A percentile compares a stretch with the other conserved stretches of the same genome.
Evolutionary conservation across 2,113 vertebrate genomes (phyloP).

Genomic region (Hemiscyllium ocellatum): DNA sequence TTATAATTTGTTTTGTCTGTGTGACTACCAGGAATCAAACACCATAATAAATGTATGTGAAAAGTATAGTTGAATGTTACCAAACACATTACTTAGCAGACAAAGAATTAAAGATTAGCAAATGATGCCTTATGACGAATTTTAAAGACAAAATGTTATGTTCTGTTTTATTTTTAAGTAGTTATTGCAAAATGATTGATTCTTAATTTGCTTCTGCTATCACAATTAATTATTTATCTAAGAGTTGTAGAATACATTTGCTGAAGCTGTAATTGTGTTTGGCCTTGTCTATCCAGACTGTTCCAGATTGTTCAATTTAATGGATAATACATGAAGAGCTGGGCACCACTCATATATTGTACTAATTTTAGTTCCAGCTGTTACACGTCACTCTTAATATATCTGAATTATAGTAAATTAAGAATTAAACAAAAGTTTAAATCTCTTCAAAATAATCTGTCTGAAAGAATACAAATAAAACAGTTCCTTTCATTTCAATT

Average conservation of each 20-base stretch:
- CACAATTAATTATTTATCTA: neutral
- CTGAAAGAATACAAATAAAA: neutral
- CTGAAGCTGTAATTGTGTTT: neutral
- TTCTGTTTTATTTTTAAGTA: neutral
- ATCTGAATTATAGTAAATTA: neutral
- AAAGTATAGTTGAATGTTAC: neutral
- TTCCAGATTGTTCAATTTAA: neutral
- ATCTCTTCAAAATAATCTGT: neutral
- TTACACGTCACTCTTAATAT: neutral
- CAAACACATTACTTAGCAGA: neutral
- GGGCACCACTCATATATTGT: neutral
- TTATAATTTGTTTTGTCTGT: neutral
- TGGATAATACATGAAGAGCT: neutral
- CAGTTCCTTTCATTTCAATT: neutral
- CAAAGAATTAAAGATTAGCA: neutral
- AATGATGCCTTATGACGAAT: neutral
- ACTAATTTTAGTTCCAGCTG: conserved; percentile 5
- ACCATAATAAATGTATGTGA: neutral
- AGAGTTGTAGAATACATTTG: neutral
- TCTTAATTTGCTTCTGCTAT: neutral
- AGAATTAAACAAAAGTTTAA: neutral
- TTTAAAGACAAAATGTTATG: neutral
- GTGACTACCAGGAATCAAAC: neutral
- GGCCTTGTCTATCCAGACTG: neutral
- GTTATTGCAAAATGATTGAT: conserved; percentile 13